A percentile compares a stretch with the other conserved stretches of the same genome.
These are phyloP conservation scores for Lasioglossum vierecki DNA, from an alignment of 2,888 invertebrate species.

Conservation along the genomic window DNA sequence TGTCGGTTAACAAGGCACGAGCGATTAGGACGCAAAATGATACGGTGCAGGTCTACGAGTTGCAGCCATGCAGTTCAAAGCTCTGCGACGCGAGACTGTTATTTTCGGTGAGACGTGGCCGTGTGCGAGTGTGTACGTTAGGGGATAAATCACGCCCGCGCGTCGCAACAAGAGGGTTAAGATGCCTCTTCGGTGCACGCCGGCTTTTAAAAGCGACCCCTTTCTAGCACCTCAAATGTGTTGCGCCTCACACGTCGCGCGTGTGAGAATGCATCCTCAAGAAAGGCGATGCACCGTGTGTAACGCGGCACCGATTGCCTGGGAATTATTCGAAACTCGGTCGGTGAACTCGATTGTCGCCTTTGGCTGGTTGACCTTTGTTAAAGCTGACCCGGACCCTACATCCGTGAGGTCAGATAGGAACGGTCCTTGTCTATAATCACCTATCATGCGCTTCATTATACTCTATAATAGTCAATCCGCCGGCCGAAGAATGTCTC, in stretches of 20 bases:
- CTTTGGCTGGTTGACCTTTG: slow-evolving; percentile 7
- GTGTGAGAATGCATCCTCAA: slow-evolving; percentile 15
- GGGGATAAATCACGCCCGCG: slow-evolving; percentile 13
- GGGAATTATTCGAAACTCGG: slow-evolving; percentile 12
- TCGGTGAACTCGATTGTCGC: slow-evolving; percentile 11
- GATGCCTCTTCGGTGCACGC: slow-evolving; percentile 11
- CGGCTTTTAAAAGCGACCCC: slow-evolving; percentile 20
- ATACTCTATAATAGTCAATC: neutral
- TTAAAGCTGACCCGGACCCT: slow-evolving; percentile 16
- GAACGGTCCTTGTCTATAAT: slow-evolving; percentile 7
- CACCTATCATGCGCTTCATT: slow-evolving; percentile 9
- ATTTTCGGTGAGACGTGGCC: neutral
- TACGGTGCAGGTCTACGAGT: neutral
- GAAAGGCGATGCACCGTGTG: neutral
- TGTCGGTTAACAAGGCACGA: neutral
- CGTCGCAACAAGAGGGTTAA: slow-evolving; percentile 14
- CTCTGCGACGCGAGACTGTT: neutral
- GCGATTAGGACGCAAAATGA: neutral
- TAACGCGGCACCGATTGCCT: slow-evolving; percentile 8
- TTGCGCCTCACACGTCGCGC: slow-evolving; percentile 13
- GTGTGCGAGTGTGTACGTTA: slow-evolving; percentile 9
- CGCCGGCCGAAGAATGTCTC: neutral
- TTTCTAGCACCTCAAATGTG: slow-evolving; percentile 17
- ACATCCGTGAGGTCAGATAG: neutral
- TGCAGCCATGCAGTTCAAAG: neutral